Evolutionary conservation across 2,797 vertebrate genomes (phyloP), one percentile per base, ranked within the genome.

Genomic region (Alcedo quadribrachys): DNA sequence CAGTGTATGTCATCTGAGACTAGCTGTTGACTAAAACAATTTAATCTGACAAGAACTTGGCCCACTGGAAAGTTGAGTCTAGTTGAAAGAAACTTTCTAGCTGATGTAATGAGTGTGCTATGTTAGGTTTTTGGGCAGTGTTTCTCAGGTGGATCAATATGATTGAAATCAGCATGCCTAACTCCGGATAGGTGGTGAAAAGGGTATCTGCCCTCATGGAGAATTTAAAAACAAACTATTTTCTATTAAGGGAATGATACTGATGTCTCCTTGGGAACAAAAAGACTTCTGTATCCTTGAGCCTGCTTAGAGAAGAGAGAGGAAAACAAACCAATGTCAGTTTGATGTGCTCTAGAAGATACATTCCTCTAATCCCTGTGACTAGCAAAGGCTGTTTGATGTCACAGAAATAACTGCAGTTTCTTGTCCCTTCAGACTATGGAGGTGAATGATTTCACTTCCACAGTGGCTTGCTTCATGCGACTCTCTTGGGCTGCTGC

Each of bases 391-490:
- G 2, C 3, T 77, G 32, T 24, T 50, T 40, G 73, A 4, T 51
- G 21, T 73, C 5, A 1, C 55, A 62, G 70, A 16, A 58, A 21
- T 92, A 74, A 90, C 27, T 45, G 67, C 55, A 87, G 22, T 51
- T 90, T 88, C 71, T 27, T 94, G 9, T 87, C 85, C 67, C 85
- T 86, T 37, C 80, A 99, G 99, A 99, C 99, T 8, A 99, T 99
- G 99, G 99, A 99, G 94, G 98, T 99, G 35, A 98, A 97, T 2
- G 99, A 99, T 95, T 99, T 99, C 97, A 99, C 99, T 12, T 99
- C 99, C 60, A 99, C 99, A 0, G 99, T 99, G 81, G 99, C 99
- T 75, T 99, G 99, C 93, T 99, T 99, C 97, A 99, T 99, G 99
- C 98, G 99, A 30, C 97, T 99, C 75, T 99, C 99, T 1, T 99